Evolutionary conservation across 2,113 vertebrate species (phyloP).

Genomic region (Empidonax alnorum): DNA sequence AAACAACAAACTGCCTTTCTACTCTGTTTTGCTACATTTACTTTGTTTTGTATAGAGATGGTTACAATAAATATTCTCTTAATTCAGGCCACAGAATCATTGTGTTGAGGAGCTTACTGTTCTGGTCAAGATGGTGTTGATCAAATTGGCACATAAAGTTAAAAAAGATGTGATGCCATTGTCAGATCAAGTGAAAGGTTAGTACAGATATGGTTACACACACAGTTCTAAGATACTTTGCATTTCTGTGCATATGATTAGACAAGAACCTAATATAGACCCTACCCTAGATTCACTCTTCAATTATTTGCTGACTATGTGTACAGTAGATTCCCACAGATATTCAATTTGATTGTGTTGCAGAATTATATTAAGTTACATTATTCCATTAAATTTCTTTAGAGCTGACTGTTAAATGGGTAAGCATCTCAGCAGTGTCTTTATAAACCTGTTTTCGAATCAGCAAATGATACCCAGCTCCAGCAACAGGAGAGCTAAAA

Average conservation of each 20-base stretch:
- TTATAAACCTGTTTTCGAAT: not conserved
- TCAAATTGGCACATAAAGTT: not conserved
- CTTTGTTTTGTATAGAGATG: not conserved
- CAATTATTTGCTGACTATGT: not conserved
- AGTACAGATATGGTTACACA: not conserved
- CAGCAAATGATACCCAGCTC: not conserved
- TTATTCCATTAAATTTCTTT: not conserved
- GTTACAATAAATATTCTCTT: not conserved
- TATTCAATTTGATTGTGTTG: not conserved
- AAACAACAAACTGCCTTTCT: not conserved
- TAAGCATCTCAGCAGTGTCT: not conserved
- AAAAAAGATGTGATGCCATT: not conserved
- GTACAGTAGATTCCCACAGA: not conserved
- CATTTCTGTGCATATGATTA: not conserved
- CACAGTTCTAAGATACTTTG: not conserved
- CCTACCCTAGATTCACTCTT: not conserved
- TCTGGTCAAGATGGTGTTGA: not conserved
- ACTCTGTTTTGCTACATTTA: not conserved
- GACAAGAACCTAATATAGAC: not conserved
- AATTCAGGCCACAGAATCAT: not conserved
- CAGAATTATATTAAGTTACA: not conserved
- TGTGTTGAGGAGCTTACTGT: not conserved
- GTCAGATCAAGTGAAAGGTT: not conserved
- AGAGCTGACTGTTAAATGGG: not conserved
- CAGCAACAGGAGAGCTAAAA: not conserved